Base-by-base conservation (phyloP, 2,888 invertebrate genomes). In the Dolichomitus sp. region DNA sequence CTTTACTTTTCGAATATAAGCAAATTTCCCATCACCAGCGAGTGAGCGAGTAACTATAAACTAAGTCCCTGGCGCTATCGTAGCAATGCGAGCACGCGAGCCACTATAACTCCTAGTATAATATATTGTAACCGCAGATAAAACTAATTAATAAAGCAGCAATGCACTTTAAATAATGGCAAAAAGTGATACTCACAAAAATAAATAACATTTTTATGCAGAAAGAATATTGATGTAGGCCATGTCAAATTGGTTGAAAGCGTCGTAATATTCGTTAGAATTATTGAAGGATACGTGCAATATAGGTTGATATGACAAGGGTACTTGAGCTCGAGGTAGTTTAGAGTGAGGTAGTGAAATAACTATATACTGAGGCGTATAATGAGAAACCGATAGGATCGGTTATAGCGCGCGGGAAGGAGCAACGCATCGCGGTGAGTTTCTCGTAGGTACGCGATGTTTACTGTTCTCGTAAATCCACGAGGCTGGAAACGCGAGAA, bases 301-400 rank as follows among this genome's bases (percentile, higher is more conserved):
- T 14, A 23, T 3, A 27, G 12, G 17, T 14, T 23, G 6, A 40
- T 30, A 69, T 33, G 27, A 19, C 23, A 17, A 7, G 27, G 40
- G 50, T 73, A 27, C 11, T 27, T 14, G 12, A 50, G 11, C 23
- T 42, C 45, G 27, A 30, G 12, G 27, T 37, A 59, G 48, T 27
- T 14, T 9, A 19, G 30, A 45, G 27, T 40, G 65, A 19, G 79
- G 66, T 80, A 81, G 50, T 78, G 86, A 87, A 88, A 86, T 88
- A 88, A 86, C 85, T 81, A 85, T 87, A 87, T 86, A 85, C 83
- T 17, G 27, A 80, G 80, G 81, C 78, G 82, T 83, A 85, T 90
- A 89, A 90, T 87, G 90, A 90, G 89, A 89, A 90, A 89, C 86
- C 89, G 88, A 90, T 90, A 88, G 84, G 81, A 88, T 88, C 81